Base-by-base conservation (phyloP, 2,888 invertebrate species). In the Stegophylla sp. region DNA sequence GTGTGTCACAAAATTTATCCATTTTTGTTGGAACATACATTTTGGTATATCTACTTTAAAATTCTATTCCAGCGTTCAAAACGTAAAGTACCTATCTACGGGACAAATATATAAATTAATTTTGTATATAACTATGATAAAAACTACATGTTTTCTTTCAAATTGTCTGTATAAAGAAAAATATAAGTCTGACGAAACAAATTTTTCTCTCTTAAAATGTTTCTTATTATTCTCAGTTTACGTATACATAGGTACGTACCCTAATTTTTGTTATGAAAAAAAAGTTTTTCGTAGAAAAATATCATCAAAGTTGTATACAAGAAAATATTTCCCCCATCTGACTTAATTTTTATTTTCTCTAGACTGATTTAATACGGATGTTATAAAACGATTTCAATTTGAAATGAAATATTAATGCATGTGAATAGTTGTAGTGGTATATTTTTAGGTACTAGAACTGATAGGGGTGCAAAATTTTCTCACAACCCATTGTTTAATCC, bases 61-160 rank as follows among this genome's bases (percentile, higher is more conserved):
- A 63, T 77, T 45, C 3, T 77, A 71, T 71, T 51, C 48, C 17
- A 26, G 5, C 15, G 20, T 48, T 51, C 17, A 20, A 69, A 63
- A 43, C 26, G 43, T 26, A 67, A 56, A 45, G 7, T 45, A 28
- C n/a, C n/a, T 34, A 34, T 7, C 4, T 34, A 34, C 17, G 20
- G 12, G 20, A 59, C 77, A 45, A 63, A 41, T 59, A 51, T 67
- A 76, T 63, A 63, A 79, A 79, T 69, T 71, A 59, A 48, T 12
- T 79, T 79, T 34, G 34, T 79, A 79, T n/a, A n/a, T 71, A 34
- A 71, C 61, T 71, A 20, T 59, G 61, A 59, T 79, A 71, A 69
- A 69, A 79, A 48, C 69, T 34, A 28, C 9, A 17, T 7, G n/a
- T n/a, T n/a, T n/a, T 3, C 7, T 34, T 34, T 34, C 20, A 48